Evolutionary conservation across 2,113 vertebrate genomes (phyloP).

Genomic region (Cariama cristata): DNA sequence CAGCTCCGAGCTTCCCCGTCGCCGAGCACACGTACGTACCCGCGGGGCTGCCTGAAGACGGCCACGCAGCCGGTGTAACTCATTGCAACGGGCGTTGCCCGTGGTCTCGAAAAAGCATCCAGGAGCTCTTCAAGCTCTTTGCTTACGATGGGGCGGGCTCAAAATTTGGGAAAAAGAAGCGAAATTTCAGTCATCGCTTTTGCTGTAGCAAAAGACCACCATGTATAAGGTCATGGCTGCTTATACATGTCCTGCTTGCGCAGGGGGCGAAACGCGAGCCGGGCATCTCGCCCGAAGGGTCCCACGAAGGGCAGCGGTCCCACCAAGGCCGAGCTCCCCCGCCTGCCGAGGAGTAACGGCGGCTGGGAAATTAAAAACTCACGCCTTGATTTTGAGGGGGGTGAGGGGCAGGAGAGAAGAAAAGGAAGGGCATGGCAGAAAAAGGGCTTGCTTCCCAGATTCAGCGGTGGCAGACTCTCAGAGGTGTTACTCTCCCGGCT

Average conservation of each 20-base stretch:
- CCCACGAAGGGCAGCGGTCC: not conserved
- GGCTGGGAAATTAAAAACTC: not conserved
- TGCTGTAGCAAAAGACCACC: not conserved
- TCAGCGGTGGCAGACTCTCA: not conserved
- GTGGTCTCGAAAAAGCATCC: not conserved
- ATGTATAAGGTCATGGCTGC: not conserved
- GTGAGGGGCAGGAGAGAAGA: not conserved
- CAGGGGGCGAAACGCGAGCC: not conserved
- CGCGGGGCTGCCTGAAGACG: not conserved
- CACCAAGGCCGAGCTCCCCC: not conserved
- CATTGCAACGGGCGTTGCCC: fast-evolving
- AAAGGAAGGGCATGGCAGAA: fast-evolving
- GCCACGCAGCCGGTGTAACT: not conserved
- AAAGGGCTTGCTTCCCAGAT: not conserved
- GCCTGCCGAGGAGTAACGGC: fast-evolving
- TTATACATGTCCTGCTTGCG: not conserved
- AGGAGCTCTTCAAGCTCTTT: not conserved
- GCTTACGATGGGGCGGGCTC: not conserved
- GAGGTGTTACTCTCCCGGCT: not conserved
- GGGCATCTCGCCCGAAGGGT: not conserved
- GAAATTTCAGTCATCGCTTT: not conserved
- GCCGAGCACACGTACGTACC: not conserved
- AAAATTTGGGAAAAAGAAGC: not conserved
- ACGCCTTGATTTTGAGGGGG: fast-evolving
- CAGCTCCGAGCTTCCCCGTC: not conserved